phyloP scores from a whole-genome alignment of 2,888 invertebrate genomes.

The Ellobium chinense region DNA sequence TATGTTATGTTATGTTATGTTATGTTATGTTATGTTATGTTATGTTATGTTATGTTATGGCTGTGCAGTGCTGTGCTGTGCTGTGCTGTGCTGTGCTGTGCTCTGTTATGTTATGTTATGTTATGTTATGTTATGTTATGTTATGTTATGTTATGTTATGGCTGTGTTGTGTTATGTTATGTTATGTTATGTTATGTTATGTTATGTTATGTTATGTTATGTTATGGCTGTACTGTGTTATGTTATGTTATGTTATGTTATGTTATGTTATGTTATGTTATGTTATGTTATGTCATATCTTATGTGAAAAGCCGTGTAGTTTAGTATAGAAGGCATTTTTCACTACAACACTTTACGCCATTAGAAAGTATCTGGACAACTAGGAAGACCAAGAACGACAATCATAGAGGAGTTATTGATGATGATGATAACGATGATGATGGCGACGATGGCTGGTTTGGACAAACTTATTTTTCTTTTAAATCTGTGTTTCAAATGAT shows the following conservation, averaged over 20 bases:
- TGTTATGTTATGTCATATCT: slow-evolving; percentile 1
- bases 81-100: not conserved
- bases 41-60: slow-evolving; percentile 11
- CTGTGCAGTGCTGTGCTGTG: not conserved
- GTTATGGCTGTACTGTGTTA: not conserved
- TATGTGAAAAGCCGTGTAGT: too few relatives aligned
- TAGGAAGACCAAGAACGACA: too few relatives aligned
- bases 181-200: slow-evolving; percentile 20
- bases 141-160: slow-evolving; percentile 6
- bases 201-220: slow-evolving; percentile 11
- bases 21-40: slow-evolving; percentile 4
- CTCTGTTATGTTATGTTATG: slow-evolving; percentile 5
- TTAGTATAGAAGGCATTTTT: too few relatives aligned
- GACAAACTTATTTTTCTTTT: too few relatives aligned
- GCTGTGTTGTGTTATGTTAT: slow-evolving; percentile 3
- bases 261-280: slow-evolving; percentile 12
- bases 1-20: slow-evolving; percentile 7
- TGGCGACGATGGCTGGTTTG: too few relatives aligned
- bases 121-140: slow-evolving; percentile 6
- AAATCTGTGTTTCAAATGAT: too few relatives aligned
- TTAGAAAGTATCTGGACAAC: too few relatives aligned
- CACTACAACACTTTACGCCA: too few relatives aligned
- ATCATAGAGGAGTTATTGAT: too few relatives aligned
- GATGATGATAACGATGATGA: too few relatives aligned
- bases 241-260: slow-evolving; percentile 8